Evolutionary conservation across 2,113 vertebrate genomes (phyloP).

Genomic region (Polypterus senegalus): DNA sequence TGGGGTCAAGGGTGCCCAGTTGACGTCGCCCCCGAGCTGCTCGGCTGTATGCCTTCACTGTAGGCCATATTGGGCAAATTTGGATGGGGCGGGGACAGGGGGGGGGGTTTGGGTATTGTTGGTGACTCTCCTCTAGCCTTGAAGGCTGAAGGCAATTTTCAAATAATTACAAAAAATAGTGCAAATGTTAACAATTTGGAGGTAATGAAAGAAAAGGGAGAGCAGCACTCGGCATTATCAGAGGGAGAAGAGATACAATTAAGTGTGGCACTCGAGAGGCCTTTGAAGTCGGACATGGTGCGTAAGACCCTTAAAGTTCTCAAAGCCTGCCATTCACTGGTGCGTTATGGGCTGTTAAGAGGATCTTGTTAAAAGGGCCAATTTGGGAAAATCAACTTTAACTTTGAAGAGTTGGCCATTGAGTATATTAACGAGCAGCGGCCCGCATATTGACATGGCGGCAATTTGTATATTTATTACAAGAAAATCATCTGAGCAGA

Average conservation of each 20-base stretch:
- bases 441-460: conserved; percentile 9
- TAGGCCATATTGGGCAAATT: no score
- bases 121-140: background rate
- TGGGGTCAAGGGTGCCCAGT: no score
- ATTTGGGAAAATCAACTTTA: conserved; percentile 42
- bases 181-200: conserved; percentile 22
- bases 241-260: conserved; percentile 51
- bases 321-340: conserved; percentile 38
- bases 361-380: conserved; percentile 40
- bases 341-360: conserved; percentile 46
- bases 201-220: conserved; percentile 26
- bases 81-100: no score
- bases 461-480: background rate
- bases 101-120: no score
- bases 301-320: conserved; percentile 42
- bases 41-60: no score
- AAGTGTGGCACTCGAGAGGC: conserved; percentile 56
- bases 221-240: conserved; percentile 62
- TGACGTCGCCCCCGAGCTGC: no score
- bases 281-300: conserved; percentile 68
- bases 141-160: conserved; percentile 18
- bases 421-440: conserved; percentile 31
- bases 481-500: background rate
- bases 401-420: conserved; percentile 34
- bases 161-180: conserved; percentile 42